A percentile compares a stretch with the other conserved stretches of the same genome.
These are phyloP conservation scores for Corydoras sp. DNA, from an alignment of 2,113 vertebrate species.

Conservation along the genomic window DNA sequence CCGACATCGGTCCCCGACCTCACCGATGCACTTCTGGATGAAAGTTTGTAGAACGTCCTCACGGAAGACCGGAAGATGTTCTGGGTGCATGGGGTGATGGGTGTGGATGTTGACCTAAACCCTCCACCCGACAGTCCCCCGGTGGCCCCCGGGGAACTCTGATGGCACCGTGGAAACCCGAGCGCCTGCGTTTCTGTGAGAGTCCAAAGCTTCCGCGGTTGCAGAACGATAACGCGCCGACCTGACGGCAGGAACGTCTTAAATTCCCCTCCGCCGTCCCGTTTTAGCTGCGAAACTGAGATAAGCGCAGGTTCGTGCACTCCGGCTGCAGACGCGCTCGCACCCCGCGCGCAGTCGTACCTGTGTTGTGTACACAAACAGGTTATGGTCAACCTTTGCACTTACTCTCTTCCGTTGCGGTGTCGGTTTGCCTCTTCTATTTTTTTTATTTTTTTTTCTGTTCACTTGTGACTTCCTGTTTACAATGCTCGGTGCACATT, in stretches of 20 bases:
- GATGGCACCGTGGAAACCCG: too few species aligned
- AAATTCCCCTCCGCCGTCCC: conserved; percentile 12
- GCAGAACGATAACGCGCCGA: neutral
- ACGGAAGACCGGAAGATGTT: too few species aligned
- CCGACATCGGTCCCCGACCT: too few species aligned
- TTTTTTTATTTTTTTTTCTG: conserved; percentile 28
- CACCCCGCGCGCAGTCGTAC: conserved; percentile 11
- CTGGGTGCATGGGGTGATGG: too few species aligned
- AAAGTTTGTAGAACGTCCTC: too few species aligned
- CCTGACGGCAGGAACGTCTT: neutral
- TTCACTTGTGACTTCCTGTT: conserved; percentile 50
- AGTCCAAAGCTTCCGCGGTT: too few species aligned
- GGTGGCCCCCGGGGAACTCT: too few species aligned
- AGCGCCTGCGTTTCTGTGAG: too few species aligned
- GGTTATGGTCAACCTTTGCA: conserved; percentile 43
- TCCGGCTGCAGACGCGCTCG: neutral
- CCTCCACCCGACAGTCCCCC: too few species aligned
- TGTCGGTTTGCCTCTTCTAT: conserved; percentile 4
- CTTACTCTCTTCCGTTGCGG: conserved; percentile 36
- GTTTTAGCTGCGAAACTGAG: conserved; percentile 24
- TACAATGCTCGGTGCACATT: conserved; percentile 31
- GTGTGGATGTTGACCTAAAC: too few species aligned
- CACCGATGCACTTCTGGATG: too few species aligned
- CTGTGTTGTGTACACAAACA: conserved; percentile 49
- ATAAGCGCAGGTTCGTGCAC: conserved; percentile 9